Percentiles rank a stretch among this genome's conserved stretches.
Conservation (phyloP, 2,888 invertebrate genomes). For the Thymelicus lineola region DNA sequence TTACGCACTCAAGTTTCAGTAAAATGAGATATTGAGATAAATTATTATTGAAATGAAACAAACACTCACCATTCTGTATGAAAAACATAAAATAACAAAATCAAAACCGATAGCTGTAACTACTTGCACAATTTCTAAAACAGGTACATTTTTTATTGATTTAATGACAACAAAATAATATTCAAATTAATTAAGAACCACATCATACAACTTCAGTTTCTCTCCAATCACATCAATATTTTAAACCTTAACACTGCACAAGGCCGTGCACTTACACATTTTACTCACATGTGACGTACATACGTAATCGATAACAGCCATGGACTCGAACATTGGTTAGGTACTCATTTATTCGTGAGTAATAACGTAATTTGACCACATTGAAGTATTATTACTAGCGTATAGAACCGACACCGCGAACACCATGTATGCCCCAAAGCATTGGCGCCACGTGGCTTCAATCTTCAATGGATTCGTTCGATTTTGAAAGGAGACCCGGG, state of each 20-base stretch:
- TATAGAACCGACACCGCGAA: too few relatives aligned
- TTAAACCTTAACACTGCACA: background rate
- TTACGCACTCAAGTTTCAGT: too few relatives aligned
- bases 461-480: too few relatives aligned
- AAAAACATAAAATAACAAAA: background rate
- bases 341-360: constrained; percentile 8
- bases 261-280: constrained; percentile 24
- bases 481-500: too few relatives aligned
- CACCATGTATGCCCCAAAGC: too few relatives aligned
- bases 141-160: background rate
- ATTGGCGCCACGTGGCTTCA: too few relatives aligned
- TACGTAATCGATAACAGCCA: constrained; percentile 23
- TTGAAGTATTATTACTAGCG: too few relatives aligned
- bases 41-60: too few relatives aligned
- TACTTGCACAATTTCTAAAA: background rate
- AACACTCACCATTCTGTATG: constrained; percentile 2
- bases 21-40: too few relatives aligned
- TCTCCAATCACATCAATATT: constrained; percentile 1
- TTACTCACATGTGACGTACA: constrained; percentile 16
- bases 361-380: constrained; percentile 3
- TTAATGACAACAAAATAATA: background rate
- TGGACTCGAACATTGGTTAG: background rate
- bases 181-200: background rate
- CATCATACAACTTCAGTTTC: background rate
- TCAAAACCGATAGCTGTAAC: background rate